Evolutionary conservation across 2,888 invertebrate genomes (phyloP).

Genomic region (Agrochola macilenta): DNA sequence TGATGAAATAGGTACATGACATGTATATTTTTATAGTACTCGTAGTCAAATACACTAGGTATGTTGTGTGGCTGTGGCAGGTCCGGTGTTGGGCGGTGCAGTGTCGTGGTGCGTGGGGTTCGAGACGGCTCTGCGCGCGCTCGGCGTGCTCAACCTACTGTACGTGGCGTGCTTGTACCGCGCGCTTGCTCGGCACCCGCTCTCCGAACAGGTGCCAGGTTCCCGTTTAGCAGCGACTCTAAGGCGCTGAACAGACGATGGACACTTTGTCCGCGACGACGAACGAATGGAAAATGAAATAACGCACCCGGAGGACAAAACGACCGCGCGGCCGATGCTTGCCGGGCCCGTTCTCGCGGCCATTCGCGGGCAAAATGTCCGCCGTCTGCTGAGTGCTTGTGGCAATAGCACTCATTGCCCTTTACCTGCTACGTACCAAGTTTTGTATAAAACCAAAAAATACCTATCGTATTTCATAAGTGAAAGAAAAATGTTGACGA

Average conservation of each 20-base stretch:
- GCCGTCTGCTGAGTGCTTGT: not conserved
- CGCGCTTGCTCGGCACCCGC: constrained; percentile 74
- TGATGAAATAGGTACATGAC: no score
- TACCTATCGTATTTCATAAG: not conserved
- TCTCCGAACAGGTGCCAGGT: constrained; percentile 78
- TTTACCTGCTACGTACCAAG: not conserved
- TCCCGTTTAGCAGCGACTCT: no score
- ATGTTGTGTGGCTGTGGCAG: constrained; percentile 56
- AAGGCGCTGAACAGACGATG: not conserved
- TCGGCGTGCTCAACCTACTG: constrained; percentile 83
- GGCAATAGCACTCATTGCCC: not conserved
- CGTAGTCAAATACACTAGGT: not conserved
- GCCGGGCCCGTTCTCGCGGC: not conserved
- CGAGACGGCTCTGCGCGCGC: constrained; percentile 78
- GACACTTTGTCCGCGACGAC: not conserved
- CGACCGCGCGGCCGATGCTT: not conserved
- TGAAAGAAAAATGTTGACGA: not conserved
- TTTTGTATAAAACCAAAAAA: not conserved
- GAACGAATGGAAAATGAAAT: not conserved
- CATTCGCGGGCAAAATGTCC: not conserved
- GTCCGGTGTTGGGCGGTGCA: constrained; percentile 82
- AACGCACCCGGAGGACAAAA: not conserved
- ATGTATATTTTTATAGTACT: not conserved
- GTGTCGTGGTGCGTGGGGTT: constrained; percentile 80
- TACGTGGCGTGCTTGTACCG: constrained; percentile 80